These are phyloP conservation scores for Chaunax sp. DNA, from an alignment of 2,797 vertebrate genomes.

Conservation along the genomic window DNA sequence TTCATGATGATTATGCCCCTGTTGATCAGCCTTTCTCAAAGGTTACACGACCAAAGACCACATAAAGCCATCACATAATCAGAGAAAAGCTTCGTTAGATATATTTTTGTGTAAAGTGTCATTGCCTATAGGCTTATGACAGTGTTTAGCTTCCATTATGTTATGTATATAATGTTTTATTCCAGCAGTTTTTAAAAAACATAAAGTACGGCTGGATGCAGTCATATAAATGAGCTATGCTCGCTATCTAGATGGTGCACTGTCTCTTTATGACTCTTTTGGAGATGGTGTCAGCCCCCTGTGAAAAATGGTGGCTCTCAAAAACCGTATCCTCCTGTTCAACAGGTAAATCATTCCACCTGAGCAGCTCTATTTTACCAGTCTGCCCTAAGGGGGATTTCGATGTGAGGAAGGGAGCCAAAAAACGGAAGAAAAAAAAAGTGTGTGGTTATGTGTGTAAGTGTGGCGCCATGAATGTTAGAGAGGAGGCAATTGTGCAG, in stretches of 20 bases:
- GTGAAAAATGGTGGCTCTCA: conserved; percentile 69
- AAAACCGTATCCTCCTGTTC: conserved; percentile 55
- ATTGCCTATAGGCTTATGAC: conserved; percentile 5
- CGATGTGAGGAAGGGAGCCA: conserved; percentile 15
- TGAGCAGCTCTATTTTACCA: conserved; percentile 65
- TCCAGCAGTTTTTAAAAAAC: conserved; percentile 13
- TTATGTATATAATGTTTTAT: conserved; percentile 37
- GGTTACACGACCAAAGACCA: too few relatives aligned
- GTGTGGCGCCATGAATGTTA: conserved; percentile 16
- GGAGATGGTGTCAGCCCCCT: conserved; percentile 56
- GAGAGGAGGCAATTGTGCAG: conserved; percentile 13
- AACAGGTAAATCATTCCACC: conserved; percentile 74
- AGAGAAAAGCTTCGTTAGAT: not conserved
- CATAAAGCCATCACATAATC: too few relatives aligned
- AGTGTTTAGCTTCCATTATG: conserved; percentile 33
- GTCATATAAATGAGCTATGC: conserved; percentile 63
- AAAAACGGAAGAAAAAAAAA: conserved; percentile 2
- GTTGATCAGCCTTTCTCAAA: too few relatives aligned
- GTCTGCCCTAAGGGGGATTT: conserved; percentile 40
- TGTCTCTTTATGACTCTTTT: conserved; percentile 66
- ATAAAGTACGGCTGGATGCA: conserved; percentile 33
- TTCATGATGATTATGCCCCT: too few relatives aligned
- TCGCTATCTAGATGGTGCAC: conserved; percentile 42
- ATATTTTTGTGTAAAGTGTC: not conserved
- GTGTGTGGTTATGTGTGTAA: conserved; percentile 4